These are phyloP conservation scores for Stegodyphus dumicola DNA, from an alignment of 1,140 invertebrate genomes.

Conservation along the genomic window DNA sequence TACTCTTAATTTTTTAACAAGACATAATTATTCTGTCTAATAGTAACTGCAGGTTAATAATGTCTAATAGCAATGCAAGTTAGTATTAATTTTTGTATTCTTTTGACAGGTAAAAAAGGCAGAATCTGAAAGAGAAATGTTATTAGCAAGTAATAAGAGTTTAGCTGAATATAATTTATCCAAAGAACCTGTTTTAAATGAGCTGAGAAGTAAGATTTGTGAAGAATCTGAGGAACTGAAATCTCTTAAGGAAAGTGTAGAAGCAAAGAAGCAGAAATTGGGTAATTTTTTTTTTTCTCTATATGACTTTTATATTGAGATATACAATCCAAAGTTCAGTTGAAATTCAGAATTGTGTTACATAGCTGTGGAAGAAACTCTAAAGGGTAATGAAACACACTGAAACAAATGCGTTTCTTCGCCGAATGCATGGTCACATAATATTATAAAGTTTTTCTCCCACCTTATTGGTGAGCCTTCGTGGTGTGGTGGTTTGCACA, in stretches of 20 bases:
- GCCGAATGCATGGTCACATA: background rate
- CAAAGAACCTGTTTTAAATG: conserved; percentile 79
- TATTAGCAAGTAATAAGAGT: conserved; percentile 86
- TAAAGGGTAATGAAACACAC: background rate
- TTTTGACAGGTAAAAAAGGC: conserved; percentile 77
- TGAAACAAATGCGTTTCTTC: background rate
- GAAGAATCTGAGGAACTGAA: conserved; percentile 77
- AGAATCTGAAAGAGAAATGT: conserved; percentile 83
- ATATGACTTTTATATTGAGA: background rate
- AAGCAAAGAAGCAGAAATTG: conserved; percentile 63
- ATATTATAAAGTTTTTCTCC: too few species aligned
- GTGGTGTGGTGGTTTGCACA: too few species aligned
- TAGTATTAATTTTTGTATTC: background rate
- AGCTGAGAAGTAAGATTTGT: conserved; percentile 73
- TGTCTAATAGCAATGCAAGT: too few species aligned
- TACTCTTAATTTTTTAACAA: too few species aligned
- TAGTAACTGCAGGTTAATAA: too few species aligned
- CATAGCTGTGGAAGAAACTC: background rate
- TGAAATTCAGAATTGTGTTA: background rate
- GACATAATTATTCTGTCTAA: too few species aligned
- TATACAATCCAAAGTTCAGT: background rate
- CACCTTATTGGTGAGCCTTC: too few species aligned
- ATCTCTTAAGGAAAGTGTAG: conserved; percentile 75
- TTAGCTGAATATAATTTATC: conserved; percentile 88
- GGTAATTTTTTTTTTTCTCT: conserved; percentile 8